Evolutionary conservation across 2,797 vertebrate genomes (phyloP).

Genomic region (Acropternis orthonyx): DNA sequence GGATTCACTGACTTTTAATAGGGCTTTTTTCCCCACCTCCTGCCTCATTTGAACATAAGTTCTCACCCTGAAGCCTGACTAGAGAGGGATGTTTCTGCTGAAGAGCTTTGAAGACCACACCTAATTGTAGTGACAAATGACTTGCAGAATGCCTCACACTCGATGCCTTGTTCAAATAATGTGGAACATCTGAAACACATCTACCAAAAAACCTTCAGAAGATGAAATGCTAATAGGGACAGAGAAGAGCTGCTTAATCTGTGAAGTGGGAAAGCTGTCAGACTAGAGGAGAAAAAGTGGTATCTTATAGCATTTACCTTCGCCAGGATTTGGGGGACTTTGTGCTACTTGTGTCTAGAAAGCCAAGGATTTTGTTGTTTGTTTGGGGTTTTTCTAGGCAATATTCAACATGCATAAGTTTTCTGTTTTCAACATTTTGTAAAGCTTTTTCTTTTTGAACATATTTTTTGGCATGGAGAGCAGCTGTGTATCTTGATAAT

Average conservation of each 20-base stretch:
- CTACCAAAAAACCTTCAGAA: background rate
- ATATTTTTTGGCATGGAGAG: background rate
- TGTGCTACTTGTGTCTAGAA: background rate
- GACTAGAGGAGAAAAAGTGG: background rate
- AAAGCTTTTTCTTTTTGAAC: background rate
- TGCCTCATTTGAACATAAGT: background rate
- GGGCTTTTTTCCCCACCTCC: background rate
- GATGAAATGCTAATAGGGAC: background rate
- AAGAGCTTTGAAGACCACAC: background rate
- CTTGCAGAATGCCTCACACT: background rate
- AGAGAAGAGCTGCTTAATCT: background rate
- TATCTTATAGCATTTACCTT: background rate
- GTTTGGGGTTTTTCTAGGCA: background rate
- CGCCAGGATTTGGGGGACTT: background rate
- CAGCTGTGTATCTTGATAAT: background rate
- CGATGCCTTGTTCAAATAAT: background rate
- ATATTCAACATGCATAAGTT: background rate
- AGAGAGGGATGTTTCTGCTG: background rate
- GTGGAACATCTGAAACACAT: background rate
- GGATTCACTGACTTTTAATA: background rate
- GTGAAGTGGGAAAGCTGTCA: background rate
- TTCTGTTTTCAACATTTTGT: background rate
- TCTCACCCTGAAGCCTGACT: background rate
- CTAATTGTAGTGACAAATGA: background rate
- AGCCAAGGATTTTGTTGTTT: background rate